Evolutionary conservation across 2,113 vertebrate species (phyloP).

Genomic region (Anoura caudifer): DNA sequence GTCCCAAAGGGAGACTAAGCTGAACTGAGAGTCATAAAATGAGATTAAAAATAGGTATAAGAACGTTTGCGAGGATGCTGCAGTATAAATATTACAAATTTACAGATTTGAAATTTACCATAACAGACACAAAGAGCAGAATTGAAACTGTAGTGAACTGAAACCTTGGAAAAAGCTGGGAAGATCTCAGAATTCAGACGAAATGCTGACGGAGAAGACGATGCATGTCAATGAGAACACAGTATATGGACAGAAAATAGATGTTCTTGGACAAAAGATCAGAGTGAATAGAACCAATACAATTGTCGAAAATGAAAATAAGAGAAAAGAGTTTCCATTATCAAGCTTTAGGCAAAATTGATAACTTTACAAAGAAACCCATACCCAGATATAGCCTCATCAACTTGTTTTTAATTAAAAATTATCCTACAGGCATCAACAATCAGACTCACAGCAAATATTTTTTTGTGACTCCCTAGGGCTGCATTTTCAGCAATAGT

Average conservation of each 20-base stretch:
- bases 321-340: not conserved
- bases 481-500: not conserved
- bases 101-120: not conserved
- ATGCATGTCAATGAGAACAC: not conserved
- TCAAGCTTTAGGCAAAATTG: conserved; percentile 7
- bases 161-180: not conserved
- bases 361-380: not conserved
- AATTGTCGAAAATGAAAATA: not conserved
- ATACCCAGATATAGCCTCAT: not conserved
- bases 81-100: not conserved
- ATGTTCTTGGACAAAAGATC: not conserved
- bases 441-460: not conserved
- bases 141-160: not conserved
- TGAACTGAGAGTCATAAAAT: not conserved
- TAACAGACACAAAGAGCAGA: not conserved
- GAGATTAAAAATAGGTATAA: not conserved
- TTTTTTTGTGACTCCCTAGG: not conserved
- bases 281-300: not conserved
- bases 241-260: not conserved
- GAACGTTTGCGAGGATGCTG: not conserved
- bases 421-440: not conserved
- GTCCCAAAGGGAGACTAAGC: not conserved
- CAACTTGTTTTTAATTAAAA: not conserved
- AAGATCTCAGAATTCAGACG: not conserved
- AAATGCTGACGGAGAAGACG: not conserved